Evolutionary conservation across 2,888 invertebrate species (phyloP), one percentile per base, ranked within the genome.

Genomic region (Apeira syringaria): DNA sequence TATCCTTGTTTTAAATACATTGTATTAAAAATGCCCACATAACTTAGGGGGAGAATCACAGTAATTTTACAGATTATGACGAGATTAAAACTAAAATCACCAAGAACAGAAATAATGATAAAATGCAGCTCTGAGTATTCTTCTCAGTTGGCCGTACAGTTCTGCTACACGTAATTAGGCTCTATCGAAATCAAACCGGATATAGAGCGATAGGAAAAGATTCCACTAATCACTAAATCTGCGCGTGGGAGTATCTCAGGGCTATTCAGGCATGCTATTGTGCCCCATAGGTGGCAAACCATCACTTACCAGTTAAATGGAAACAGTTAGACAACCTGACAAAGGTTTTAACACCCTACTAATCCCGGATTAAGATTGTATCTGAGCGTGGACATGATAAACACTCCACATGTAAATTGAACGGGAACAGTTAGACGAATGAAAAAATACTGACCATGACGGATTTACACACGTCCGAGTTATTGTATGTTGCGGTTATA

Each of bases 361-460:
- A 81, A 87, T 80, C 85, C 70, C 52, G 69, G 84, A 80, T 88
- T 87, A 78, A 84, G 86, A 88, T 88, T 61, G 66, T 79, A 86
- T 87, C 85, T 71, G 65, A 61, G 52, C 54, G 74, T 77, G 74
- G 64, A 68, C 70, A 63, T 58, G 61, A 68, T 79, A 83, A 86
- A 87, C 86, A 87, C 85, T 87, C 77, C 76, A 80, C 74, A 59
- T 64, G 62, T 68, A 80, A 78, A 83, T 74, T 72, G 64, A 64
- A 58, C 49, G 58, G 52, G 62, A 70, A 84, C 84, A 79, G 82
- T 82, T 85, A 85, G 50, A 63, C 68, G 51, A 70, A 63, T 57
- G 66, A 71, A 80, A 74, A 81, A 78, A 61, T 46, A 49, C 49
- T 61, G 59, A 62, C 57, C 59, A 56, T 53, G 69, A 64, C 59